Base-by-base conservation (phyloP, 1,140 invertebrate genomes). In the Akabosia matsudoensis region DNA sequence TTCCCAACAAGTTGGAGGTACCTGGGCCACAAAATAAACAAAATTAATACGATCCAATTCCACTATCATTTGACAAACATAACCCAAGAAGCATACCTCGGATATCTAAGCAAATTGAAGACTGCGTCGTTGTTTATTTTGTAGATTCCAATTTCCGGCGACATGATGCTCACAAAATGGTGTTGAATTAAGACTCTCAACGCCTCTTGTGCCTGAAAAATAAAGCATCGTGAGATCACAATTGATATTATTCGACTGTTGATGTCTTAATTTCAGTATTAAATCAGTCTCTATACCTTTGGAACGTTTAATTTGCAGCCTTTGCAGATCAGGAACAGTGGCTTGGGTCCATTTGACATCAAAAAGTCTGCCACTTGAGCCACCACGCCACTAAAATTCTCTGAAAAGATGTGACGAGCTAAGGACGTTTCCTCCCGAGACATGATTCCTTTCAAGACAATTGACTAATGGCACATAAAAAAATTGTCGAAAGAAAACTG, bases 151-250 rank as follows among this genome's bases (percentile, higher is more conserved):
- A 37, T 14, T 33, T 72, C 22, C n/a, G 26, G 18, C 1, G 18
- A 22, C 26, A 77, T 1, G 28, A 67, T 30, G 3, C 26, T 61
- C 3, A 78, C 74, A n/a, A 79, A 70, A 75, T 77, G 61, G 33
- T 79, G 79, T 24, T 79, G 79, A 3, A 79, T 26, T n/a, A 79
- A 31, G 45, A 72, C 51, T 54, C 70, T 77, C 24, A 79, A 37
- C 0, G 56, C 72, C 31, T 76, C 33, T 45, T 79, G 74, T 2
- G 78, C 74, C 79, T 79, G 34, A 18, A 70, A 54, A 33, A 45
- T n/a, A n/a, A n/a, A n/a, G n/a, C n/a, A n/a, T n/a, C n/a, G n/a
- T n/a, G n/a, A n/a, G n/a, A n/a, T n/a, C n/a, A n/a, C n/a, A n/a
- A n/a, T n/a, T n/a, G n/a, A n/a, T n/a, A n/a, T n/a, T n/a, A n/a